phyloP scores from a whole-genome alignment of 2,113 vertebrate genomes.

The Apteryx owenii region DNA sequence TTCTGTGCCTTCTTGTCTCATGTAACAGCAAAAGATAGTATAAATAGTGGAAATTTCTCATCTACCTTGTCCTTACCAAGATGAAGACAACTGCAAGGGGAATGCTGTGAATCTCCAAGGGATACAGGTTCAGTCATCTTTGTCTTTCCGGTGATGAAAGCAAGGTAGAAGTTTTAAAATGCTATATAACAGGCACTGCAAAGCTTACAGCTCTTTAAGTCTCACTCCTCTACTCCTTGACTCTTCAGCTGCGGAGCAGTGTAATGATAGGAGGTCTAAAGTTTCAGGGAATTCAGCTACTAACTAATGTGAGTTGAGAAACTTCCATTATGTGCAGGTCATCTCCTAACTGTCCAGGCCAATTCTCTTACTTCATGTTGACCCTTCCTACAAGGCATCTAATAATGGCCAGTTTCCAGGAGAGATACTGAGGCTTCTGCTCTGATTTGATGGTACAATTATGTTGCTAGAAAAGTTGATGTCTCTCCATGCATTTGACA shows the following conservation, averaged over 20 bases:
- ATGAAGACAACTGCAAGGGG: neutral
- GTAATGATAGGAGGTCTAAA: neutral
- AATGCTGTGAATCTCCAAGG: neutral
- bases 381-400: neutral
- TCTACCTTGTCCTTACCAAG: neutral
- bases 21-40: neutral
- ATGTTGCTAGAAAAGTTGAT: neutral
- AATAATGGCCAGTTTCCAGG: neutral
- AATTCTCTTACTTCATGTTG: neutral
- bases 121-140: neutral
- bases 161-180: neutral
- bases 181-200: neutral
- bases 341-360: neutral
- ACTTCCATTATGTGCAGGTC: neutral
- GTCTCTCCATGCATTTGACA: neutral
- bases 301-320: neutral
- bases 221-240: neutral
- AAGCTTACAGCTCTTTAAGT: neutral
- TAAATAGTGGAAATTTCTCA: neutral
- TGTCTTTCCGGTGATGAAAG: neutral
- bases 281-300: neutral
- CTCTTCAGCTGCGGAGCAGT: neutral
- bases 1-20: neutral
- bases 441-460: neutral
- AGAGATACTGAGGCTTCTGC: neutral